Evolutionary conservation across 1,140 invertebrate genomes (phyloP), one percentile per base, ranked within the genome.

Genomic region (Aphis craccivora): DNA sequence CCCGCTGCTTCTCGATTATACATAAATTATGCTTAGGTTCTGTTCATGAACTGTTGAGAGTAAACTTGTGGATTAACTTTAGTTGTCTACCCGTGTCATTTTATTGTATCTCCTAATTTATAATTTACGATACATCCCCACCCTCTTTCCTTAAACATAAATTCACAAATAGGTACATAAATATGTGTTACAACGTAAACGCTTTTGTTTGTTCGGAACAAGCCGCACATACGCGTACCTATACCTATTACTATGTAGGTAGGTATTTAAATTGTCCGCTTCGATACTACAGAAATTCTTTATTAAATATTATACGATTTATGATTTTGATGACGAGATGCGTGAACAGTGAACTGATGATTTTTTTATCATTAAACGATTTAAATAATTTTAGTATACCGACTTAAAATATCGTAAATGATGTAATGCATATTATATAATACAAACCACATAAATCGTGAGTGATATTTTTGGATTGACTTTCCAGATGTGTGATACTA

Each of bases 51-150:
- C 60, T 76, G n/a, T 76, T 76, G 30, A 35, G 14, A 18, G 60
- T 76, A 76, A 76, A 76, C 60, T 76, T n/a, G 60, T 76, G 60
- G 60, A 76, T 76, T 76, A 76, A 76, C 60, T 76, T 76, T 35
- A 76, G 60, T 76, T 76, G 60, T 76, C 60, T 76, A 76, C 60
- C 60, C 60, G 60, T 76, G 30, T 76, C 60, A 76, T 76, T 76
- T 76, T 76, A 76, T 76, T 76, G 60, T 35, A 76, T n/a, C n/a
- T n/a, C 14, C 30, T n/a, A 18, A 76, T 76, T 76, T 14, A 76
- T 76, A 76, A n/a, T 76, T n/a, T 76, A 76, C 3, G 30, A n/a
- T 18, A n/a, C n/a, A n/a, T 67, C 14, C 60, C n/a, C 60, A n/a
- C 55, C 22, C 11, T 7, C 9, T 76, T 76, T 14, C n/a, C 30